phyloP scores from a whole-genome alignment of 2,888 invertebrate genomes.

The Pediacus dermestoides region DNA sequence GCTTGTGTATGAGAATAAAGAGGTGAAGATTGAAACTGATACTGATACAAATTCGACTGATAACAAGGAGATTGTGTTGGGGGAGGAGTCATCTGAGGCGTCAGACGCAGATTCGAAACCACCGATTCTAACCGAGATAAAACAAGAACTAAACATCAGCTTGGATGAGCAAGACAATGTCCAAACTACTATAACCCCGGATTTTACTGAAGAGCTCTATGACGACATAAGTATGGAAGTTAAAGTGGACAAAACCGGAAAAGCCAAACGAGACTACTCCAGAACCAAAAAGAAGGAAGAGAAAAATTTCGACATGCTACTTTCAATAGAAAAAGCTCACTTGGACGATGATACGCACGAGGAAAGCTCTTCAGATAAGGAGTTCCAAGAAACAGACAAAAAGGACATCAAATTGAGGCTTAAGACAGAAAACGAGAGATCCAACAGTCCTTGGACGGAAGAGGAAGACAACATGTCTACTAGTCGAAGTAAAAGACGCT shows the following conservation, averaged over 20 bases:
- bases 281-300: slow-evolving; percentile 49
- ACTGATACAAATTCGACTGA: neutral
- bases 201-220: slow-evolving; percentile 41
- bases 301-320: slow-evolving; percentile 49
- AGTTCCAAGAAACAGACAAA: slow-evolving; percentile 34
- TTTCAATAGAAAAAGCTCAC: slow-evolving; percentile 45
- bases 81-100: slow-evolving; percentile 18
- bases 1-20: slow-evolving; percentile 9
- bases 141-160: slow-evolving; percentile 24
- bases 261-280: slow-evolving; percentile 61
- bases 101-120: slow-evolving; percentile 19
- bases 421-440: slow-evolving; percentile 52
- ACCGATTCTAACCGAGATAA: slow-evolving; percentile 17
- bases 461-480: slow-evolving; percentile 47
- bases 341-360: slow-evolving; percentile 42
- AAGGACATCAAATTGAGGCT: slow-evolving; percentile 41
- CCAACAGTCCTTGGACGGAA: slow-evolving; percentile 57
- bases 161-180: slow-evolving; percentile 30
- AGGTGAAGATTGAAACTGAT: neutral
- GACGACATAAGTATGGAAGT: slow-evolving; percentile 62
- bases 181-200: slow-evolving; percentile 27
- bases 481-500: slow-evolving; percentile 37
- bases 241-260: slow-evolving; percentile 61
- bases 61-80: too few species aligned
- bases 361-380: slow-evolving; percentile 36